Base-by-base conservation (phyloP, 2,888 invertebrate genomes). In the Apodemia hepburni region DNA sequence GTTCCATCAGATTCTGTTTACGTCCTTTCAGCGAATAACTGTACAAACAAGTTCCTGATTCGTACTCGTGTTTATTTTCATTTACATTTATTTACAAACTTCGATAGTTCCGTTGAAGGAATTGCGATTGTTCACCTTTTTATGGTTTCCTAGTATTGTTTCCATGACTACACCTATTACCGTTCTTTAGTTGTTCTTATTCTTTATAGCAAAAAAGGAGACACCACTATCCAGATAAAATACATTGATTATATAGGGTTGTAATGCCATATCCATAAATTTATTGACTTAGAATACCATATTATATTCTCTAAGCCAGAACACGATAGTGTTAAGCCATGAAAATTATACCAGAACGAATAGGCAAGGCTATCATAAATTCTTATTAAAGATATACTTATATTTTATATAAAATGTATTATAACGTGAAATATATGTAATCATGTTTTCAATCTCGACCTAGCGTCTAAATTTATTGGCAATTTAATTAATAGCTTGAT, bases 1-100 rank as follows among this genome's bases (percentile, higher is more conserved):
- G 81, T 77, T 76, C 75, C 77, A 70, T 73, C 75, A 68, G 68
- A 49, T 70, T 69, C 65, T 81, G 80, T 80, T 85, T 82, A 79
- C 73, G 75, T 77, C 76, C 79, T 82, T 87, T 87, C 87, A 85
- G 83, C 71, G 72, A 74, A 67, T 85, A 90, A 89, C 90, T 85
- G 90, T 85, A 87, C 68, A 85, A 85, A 89, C 90, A 71, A 68
- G 90, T 88, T 87, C 76, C 75, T 70, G 70, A 75, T 77, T 78
- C 80, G 77, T n/a, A n/a, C 42, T 76, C 75, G 76, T 81, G 81
- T 81, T 66, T 71, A 69, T 68, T 69, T 68, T 69, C 65, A 70
- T 73, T 75, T 72, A 68, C 70, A 72, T 82, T 81, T 85, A 84
- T 85, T 85, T 85, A 87, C 84, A 81, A 84, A 81, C 77, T 73